A percentile compares a stretch with the other conserved stretches of the same genome.
Evolutionary conservation across 2,797 vertebrate species (phyloP).

Genomic region (Agapornis canus): DNA sequence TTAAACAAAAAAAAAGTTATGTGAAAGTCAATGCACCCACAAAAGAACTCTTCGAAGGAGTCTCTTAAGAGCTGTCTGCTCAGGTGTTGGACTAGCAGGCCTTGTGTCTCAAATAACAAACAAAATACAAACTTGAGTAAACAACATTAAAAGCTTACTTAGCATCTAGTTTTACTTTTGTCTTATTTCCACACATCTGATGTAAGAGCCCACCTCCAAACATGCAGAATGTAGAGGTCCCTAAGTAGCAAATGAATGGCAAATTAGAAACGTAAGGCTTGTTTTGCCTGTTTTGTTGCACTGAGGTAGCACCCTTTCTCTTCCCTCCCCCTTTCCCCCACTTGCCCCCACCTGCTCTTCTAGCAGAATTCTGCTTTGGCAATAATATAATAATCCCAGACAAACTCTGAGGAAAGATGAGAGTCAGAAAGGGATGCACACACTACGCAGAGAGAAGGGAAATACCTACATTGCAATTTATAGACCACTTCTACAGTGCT

Average conservation of each 20-base stretch:
- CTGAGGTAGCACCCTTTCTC: neutral
- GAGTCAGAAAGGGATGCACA: neutral
- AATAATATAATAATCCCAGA: neutral
- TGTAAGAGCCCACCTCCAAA: neutral
- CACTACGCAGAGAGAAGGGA: neutral
- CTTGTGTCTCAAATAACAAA: neutral
- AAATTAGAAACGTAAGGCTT: neutral
- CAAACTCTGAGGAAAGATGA: neutral
- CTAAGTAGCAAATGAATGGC: neutral
- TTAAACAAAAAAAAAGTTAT: neutral
- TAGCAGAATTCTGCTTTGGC: neutral
- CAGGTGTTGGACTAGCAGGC: neutral
- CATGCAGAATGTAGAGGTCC: neutral
- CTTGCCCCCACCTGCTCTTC: neutral
- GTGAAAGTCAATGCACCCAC: neutral
- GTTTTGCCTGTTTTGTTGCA: neutral
- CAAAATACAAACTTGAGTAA: neutral
- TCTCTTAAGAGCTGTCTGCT: neutral
- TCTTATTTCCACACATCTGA: neutral
- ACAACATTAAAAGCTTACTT: neutral
- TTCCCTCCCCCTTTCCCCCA: neutral
- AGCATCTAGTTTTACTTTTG: neutral
- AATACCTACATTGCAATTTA: neutral
- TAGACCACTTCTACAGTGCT: neutral
- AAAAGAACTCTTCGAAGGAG: neutral